Percentiles rank a stretch among this genome's conserved stretches.
phyloP scores from a whole-genome alignment of 1,140 invertebrate species.

The Idris sp. region DNA sequence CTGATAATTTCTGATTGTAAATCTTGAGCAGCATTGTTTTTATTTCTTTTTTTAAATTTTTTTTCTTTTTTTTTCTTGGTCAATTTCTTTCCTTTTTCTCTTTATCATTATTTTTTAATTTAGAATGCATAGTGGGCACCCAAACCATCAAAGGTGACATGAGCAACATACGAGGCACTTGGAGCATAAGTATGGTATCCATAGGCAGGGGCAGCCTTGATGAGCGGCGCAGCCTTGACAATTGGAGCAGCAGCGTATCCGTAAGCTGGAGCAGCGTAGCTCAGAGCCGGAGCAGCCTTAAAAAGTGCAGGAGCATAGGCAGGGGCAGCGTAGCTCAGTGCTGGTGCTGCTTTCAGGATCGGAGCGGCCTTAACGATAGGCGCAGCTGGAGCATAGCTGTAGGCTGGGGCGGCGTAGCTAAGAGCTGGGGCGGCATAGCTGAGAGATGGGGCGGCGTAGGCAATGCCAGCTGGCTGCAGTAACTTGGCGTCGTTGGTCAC shows the following conservation, averaged over 20 bases:
- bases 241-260: constrained; percentile 49
- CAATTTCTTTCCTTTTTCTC: no score
- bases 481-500: constrained; percentile 80
- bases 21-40: no score
- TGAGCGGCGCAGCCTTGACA: constrained; percentile 70
- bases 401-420: constrained; percentile 71
- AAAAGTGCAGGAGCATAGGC: constrained; percentile 23
- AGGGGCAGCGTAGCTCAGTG: constrained; percentile 77
- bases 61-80: no score
- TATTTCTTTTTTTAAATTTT: no score
- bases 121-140: constrained; percentile 20
- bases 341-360: constrained; percentile 71
- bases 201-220: constrained; percentile 69
- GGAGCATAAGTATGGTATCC: constrained; percentile 38
- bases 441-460: constrained; percentile 62
- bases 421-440: constrained; percentile 69
- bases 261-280: constrained; percentile 69
- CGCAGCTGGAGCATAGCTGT: constrained; percentile 55
- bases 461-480: constrained; percentile 59
- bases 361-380: constrained; percentile 69
- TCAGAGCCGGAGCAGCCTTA: constrained; percentile 67
- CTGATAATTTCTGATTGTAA: no score
- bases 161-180: constrained; percentile 22
- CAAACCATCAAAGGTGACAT: constrained; percentile 5
- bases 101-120: no score